Evolutionary conservation across 2,113 vertebrate species (phyloP).

Genomic region (Aramus guarauna): DNA sequence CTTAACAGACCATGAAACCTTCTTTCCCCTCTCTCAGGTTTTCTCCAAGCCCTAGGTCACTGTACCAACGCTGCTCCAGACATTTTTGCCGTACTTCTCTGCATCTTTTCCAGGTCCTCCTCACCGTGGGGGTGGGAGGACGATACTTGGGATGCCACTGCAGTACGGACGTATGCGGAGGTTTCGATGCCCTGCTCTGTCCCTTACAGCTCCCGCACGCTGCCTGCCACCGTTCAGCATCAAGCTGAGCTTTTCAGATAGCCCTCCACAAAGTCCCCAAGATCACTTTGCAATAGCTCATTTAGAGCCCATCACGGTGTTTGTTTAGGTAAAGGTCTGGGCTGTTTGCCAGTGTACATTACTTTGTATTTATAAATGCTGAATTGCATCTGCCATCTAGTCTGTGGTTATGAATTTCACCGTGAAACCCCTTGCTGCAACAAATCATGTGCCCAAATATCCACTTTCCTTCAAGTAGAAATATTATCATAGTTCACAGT

Average conservation of each 20-base stretch:
- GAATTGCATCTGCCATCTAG: conserved; percentile 6
- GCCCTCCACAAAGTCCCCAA: not conserved
- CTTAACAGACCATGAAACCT: not conserved
- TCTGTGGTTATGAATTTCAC: not conserved
- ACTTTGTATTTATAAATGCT: conserved; percentile 1
- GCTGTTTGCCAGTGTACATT: not conserved
- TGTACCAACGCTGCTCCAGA: not conserved
- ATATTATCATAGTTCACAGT: not conserved
- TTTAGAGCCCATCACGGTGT: not conserved
- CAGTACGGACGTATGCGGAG: not conserved
- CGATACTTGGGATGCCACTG: fast-evolving
- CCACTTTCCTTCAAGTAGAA: not conserved
- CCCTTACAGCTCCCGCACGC: not conserved
- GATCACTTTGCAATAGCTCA: not conserved
- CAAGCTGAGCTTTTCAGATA: not conserved
- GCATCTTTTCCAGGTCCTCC: not conserved
- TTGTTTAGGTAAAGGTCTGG: not conserved
- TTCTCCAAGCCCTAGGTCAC: not conserved
- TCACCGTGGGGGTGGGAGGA: not conserved
- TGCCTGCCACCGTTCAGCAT: not conserved
- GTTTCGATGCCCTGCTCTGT: not conserved
- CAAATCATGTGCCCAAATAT: not conserved
- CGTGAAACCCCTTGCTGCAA: not conserved
- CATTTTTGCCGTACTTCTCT: not conserved
- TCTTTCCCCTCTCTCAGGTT: not conserved